Conservation (phyloP, 2,888 invertebrate genomes). For the Ichneumoninae sp. region DNA sequence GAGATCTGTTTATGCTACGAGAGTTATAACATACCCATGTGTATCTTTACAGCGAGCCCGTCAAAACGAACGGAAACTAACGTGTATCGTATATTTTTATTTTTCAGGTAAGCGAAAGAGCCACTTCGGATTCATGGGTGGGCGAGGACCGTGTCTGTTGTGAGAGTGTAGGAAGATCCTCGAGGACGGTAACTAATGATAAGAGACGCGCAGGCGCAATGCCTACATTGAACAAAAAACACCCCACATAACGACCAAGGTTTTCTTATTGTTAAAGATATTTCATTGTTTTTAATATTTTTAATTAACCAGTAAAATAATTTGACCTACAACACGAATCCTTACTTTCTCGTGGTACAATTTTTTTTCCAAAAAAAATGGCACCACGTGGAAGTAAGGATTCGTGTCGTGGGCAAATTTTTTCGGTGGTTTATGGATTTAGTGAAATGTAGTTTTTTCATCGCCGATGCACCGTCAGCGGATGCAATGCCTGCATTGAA, state of each 20-base stretch:
- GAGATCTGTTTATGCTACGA: conserved; percentile 70
- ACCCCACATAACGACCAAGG: neutral
- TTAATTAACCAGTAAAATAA: too few relatives aligned
- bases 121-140: conserved; percentile 30
- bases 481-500: neutral
- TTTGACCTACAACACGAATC: too few relatives aligned
- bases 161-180: neutral
- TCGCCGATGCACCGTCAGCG: neutral
- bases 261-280: neutral
- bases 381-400: too few relatives aligned
- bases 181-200: conserved; percentile 43
- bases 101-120: conserved; percentile 77
- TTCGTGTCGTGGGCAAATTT: too few relatives aligned
- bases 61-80: conserved; percentile 61
- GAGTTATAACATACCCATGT: conserved; percentile 23
- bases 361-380: too few relatives aligned
- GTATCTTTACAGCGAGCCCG: conserved; percentile 7
- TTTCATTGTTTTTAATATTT: too few relatives aligned
- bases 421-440: too few relatives aligned
- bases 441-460: too few relatives aligned
- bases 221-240: neutral
- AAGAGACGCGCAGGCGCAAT: neutral
- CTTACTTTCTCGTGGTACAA: too few relatives aligned
- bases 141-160: neutral
- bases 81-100: conserved; percentile 70